phyloP scores from a whole-genome alignment of 64 coral and sea anemone genomes.

The Stichodactyla helianthus region DNA sequence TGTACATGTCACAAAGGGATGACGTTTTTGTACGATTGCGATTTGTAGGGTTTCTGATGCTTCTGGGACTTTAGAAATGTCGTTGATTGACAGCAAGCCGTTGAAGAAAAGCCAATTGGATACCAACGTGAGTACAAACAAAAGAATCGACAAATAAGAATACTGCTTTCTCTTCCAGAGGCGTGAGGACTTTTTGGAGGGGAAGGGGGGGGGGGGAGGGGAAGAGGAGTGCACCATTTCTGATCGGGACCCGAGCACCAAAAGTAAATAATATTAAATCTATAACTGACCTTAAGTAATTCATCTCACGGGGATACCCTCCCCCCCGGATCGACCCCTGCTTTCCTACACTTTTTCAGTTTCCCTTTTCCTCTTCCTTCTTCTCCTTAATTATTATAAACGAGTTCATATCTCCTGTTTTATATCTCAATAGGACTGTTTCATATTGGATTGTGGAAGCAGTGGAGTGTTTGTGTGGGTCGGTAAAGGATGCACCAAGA shows the following conservation, averaged over 20 bases:
- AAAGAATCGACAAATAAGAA: not conserved
- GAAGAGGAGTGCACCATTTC: too few relatives aligned
- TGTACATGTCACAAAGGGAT: too few relatives aligned
- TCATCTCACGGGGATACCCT: too few relatives aligned
- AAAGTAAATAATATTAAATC: too few relatives aligned
- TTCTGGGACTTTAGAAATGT: slow-evolving; percentile 67
- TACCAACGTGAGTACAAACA: slow-evolving; percentile 47
- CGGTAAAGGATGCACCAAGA: slow-evolving; percentile 81
- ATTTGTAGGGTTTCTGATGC: slow-evolving; percentile 74
- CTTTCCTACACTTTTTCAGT: too few relatives aligned
- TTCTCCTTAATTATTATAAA: not conserved
- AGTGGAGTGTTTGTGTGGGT: slow-evolving; percentile 93
- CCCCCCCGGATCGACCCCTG: too few relatives aligned
- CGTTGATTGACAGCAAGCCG: slow-evolving; percentile 50
- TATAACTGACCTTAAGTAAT: too few relatives aligned
- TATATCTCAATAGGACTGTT: slow-evolving; percentile 65
- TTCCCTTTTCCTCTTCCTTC: too few relatives aligned
- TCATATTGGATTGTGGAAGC: slow-evolving; percentile 86
- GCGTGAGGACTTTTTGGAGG: too few relatives aligned
- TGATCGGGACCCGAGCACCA: too few relatives aligned
- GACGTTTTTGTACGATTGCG: not conserved
- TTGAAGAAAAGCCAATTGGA: slow-evolving; percentile 76
- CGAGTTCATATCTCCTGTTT: not conserved
- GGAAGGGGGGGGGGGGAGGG: too few relatives aligned
- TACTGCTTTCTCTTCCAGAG: too few relatives aligned